Evolutionary conservation across 1,140 invertebrate species (phyloP), one percentile per base, ranked within the genome.

Genomic region (Hylyphantes graminicola): DNA sequence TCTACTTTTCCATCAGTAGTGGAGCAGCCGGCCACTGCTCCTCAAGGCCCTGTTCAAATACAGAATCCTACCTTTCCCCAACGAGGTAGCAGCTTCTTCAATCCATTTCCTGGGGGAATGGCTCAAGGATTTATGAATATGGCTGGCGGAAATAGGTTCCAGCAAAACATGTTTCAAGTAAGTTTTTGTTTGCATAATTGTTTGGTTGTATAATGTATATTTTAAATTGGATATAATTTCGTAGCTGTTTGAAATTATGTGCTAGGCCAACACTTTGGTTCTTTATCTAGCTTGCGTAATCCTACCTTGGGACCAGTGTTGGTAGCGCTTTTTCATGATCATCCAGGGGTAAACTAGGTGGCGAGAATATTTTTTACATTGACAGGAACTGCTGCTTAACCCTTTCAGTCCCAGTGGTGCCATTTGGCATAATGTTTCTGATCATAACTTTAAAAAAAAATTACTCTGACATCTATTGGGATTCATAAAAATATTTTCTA

Each of bases 21-120:
- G 6, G 21, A 67, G 63, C 50, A 78, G 15, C 4, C 6, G 53
- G 15, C 48, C 35, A 12, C 51, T n/a, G 48, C 50, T 0, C 76
- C 76, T 0, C 11, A 65, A 78, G 61, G 61, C 19, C 76, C 76
- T 5, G 21, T 78, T 12, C 9, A 55, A 0, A 67, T 65, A 7
- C 35, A n/a, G 8, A 12, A n/a, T 12, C 48, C 15, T 6, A 67
- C 50, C 21, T 13, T 78, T 50, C 72, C 17, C n/a, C 76, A 64
- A 17, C n/a, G 50, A 8, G 11, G 12, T 9, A 13, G 11, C 8
- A 19, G 61, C 1, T 54, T 54, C 54, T 53, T 51, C 9, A 21
- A 15, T n/a, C 64, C 76, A 12, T 65, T 63, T 8, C 13, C 63
- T n/a, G 57, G 59, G 17, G 72, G 72, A 74, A 17, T 63, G n/a